phyloP scores from a whole-genome alignment of 2,888 invertebrate genomes.

The Fissipunctia ypsillon region DNA sequence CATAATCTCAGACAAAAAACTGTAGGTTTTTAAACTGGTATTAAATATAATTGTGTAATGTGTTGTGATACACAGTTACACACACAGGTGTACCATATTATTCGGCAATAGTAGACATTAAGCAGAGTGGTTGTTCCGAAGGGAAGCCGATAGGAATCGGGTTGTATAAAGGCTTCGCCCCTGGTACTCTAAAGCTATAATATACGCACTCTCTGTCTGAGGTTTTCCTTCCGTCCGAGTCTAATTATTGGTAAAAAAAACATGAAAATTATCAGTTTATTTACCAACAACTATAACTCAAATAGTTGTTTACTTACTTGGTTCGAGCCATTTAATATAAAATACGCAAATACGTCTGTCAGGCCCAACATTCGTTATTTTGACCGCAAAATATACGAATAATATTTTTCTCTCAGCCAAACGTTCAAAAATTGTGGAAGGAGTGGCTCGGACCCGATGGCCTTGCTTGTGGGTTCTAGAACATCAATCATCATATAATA shows the following conservation, averaged over 20 bases:
- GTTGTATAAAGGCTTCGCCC: no score
- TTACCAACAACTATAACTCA: neutral
- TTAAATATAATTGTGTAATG: no score
- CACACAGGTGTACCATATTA: no score
- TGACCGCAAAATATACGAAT: constrained; percentile 45
- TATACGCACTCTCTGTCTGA: no score
- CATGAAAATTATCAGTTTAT: neutral
- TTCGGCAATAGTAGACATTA: no score
- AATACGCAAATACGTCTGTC: constrained; percentile 38
- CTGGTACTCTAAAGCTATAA: neutral
- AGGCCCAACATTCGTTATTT: constrained; percentile 41
- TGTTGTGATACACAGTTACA: no score
- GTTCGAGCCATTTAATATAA: constrained; percentile 8
- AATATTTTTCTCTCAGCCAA: constrained; percentile 51
- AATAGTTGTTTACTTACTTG: constrained; percentile 16
- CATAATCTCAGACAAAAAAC: no score
- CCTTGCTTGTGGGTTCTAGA: constrained; percentile 53
- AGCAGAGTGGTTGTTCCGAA: no score
- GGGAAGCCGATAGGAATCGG: no score
- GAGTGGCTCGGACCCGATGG: constrained; percentile 43
- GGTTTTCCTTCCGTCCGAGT: neutral
- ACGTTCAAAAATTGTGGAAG: constrained; percentile 46
- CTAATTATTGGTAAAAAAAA: neutral
- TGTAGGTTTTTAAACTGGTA: no score
- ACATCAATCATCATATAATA: constrained; percentile 64